Conservation (phyloP, 1,140 invertebrate species). For the Drusus annulatus region DNA sequence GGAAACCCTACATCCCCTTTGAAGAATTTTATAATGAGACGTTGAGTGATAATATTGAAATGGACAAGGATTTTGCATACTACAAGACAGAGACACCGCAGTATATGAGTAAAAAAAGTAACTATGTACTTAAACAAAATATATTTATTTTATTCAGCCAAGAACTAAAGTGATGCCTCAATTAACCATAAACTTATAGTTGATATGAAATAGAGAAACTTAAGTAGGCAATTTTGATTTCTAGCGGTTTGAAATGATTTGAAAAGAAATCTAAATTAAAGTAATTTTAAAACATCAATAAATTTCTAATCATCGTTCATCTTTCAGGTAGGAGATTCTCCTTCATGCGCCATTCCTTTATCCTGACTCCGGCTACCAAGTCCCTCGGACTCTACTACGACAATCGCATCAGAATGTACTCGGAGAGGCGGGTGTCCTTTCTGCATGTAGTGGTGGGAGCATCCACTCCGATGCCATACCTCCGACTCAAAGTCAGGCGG, state of each 20-base stretch:
- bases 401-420: slow-evolving; percentile 95
- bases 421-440: slow-evolving; percentile 87
- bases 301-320: not conserved
- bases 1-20: slow-evolving; percentile 86
- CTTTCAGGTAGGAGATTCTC: slow-evolving; percentile 82
- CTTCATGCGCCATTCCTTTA: slow-evolving; percentile 93
- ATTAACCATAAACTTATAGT: too few species aligned
- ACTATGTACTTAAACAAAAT: not conserved
- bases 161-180: not conserved
- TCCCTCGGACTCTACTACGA: slow-evolving; percentile 93
- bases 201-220: too few species aligned
- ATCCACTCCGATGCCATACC: slow-evolving; percentile 87
- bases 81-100: slow-evolving; percentile 79
- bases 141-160: not conserved
- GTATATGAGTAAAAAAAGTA: slow-evolving; percentile 43
- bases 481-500: slow-evolving; percentile 85
- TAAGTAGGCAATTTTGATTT: too few species aligned
- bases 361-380: slow-evolving; percentile 93
- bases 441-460: slow-evolving; percentile 83
- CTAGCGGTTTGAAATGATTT: too few species aligned
- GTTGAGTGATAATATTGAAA: slow-evolving; percentile 91
- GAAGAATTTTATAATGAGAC: slow-evolving; percentile 95
- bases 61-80: slow-evolving; percentile 93
- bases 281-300: not conserved
- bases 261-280: too few species aligned